phyloP scores from a whole-genome alignment of 2,797 vertebrate species.

The Chiloscyllium punctatum region DNA sequence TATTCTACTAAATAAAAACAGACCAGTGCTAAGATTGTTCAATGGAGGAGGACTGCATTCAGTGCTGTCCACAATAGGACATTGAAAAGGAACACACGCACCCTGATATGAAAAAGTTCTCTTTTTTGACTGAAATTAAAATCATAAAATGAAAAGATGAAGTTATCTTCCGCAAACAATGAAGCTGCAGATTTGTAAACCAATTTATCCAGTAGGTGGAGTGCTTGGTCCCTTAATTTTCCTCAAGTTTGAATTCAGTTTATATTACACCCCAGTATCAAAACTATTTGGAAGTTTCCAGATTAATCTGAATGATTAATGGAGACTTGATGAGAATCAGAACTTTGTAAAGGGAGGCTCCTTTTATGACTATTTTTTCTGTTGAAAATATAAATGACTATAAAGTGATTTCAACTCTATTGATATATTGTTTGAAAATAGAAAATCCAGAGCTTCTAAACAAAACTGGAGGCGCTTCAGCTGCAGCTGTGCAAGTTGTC shows the following conservation, averaged over 20 bases:
- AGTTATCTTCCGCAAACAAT: not conserved
- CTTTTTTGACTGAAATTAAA: not conserved
- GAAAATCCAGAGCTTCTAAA: not conserved
- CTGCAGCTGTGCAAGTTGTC: slow-evolving; percentile 25
- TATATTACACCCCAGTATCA: not conserved
- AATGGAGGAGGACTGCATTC: not conserved
- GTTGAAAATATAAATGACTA: not conserved
- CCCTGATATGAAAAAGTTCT: not conserved
- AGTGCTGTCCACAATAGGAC: not conserved
- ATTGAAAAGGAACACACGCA: not conserved
- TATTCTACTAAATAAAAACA: not conserved
- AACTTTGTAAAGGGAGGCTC: not conserved
- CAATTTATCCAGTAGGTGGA: slow-evolving; percentile 10
- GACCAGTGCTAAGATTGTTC: not conserved
- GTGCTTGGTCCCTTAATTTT: not conserved
- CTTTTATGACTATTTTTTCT: not conserved
- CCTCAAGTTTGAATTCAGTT: not conserved
- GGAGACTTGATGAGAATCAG: not conserved
- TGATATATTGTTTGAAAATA: slow-evolving; percentile 6
- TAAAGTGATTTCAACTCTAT: not conserved
- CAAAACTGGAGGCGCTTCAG: slow-evolving; percentile 20
- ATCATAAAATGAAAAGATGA: not conserved
- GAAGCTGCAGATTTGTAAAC: not conserved
- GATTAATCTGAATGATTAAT: not conserved
- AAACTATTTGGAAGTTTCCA: not conserved